phyloP scores from a whole-genome alignment of 1,140 invertebrate genomes.

The Bombyx mandarina region DNA sequence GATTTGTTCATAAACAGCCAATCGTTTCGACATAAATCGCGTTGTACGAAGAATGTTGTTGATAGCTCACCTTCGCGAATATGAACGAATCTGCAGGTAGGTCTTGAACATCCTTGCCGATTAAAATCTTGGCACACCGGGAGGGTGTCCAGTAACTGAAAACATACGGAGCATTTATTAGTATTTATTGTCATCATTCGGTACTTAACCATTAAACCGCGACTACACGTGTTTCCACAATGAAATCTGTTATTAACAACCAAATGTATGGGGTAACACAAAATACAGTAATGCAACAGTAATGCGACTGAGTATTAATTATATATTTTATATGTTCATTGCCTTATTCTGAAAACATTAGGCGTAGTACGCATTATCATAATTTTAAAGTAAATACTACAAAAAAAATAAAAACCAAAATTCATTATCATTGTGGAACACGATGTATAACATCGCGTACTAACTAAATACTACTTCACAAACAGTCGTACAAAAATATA shows the following conservation, averaged over 20 bases:
- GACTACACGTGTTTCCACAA: constrained; percentile 19
- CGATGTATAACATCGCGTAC: constrained; percentile 14
- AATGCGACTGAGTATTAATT: too few relatives aligned
- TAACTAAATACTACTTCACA: constrained; percentile 50
- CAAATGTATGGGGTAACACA: too few relatives aligned
- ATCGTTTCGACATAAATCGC: too few relatives aligned
- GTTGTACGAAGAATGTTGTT: background rate
- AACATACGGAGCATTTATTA: constrained; percentile 66
- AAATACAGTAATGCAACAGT: too few relatives aligned
- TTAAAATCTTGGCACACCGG: constrained; percentile 99
- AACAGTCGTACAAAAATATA: constrained; percentile 38
- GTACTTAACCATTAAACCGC: constrained; percentile 13
- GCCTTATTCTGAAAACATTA: background rate
- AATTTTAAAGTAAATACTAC: background rate
- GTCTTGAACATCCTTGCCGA: constrained; percentile 93
- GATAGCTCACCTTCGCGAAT: constrained; percentile 84
- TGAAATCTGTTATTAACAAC: background rate
- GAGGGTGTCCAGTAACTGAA: constrained; percentile 99
- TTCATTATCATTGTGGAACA: constrained; percentile 22
- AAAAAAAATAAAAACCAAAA: too few relatives aligned
- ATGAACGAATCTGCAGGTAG: constrained; percentile 96
- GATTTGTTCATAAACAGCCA: too few relatives aligned
- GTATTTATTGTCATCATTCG: constrained; percentile 25
- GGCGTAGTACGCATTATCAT: background rate
- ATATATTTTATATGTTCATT: background rate